Evolutionary conservation across 2,888 invertebrate genomes (phyloP).

Genomic region (Phyllotreta cruciferae): DNA sequence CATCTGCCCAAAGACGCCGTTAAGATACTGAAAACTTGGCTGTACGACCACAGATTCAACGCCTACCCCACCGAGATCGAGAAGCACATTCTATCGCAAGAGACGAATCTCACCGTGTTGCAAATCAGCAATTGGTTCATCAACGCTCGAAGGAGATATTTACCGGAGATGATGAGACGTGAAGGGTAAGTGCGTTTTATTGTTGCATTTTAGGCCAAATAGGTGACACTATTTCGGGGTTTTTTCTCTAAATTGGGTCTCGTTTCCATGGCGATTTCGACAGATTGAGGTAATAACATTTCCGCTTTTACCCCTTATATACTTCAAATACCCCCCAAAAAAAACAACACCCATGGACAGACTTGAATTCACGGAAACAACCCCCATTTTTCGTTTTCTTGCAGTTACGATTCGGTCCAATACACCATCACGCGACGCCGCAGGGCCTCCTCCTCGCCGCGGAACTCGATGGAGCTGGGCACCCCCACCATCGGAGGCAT

Average conservation of each 20-base stretch:
- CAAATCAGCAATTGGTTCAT: constrained; percentile 61
- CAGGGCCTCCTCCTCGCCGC: constrained; percentile 43
- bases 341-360: constrained; percentile 21
- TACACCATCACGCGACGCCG: constrained; percentile 58
- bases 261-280: constrained; percentile 32
- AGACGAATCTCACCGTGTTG: constrained; percentile 57
- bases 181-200: constrained; percentile 49
- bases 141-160: constrained; percentile 55
- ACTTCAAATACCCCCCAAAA: background rate
- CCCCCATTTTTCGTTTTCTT: constrained; percentile 29
- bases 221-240: constrained; percentile 35
- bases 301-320: background rate
- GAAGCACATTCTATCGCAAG: constrained; percentile 57
- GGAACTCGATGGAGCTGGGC: constrained; percentile 34
- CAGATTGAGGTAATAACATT: constrained; percentile 34
- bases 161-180: constrained; percentile 59
- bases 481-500: constrained; percentile 22
- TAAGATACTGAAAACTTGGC: constrained; percentile 58
- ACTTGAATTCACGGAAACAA: constrained; percentile 29
- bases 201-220: constrained; percentile 14
- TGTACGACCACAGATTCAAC: constrained; percentile 59
- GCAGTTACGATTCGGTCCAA: constrained; percentile 56
- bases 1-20: constrained; percentile 59
- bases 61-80: constrained; percentile 60
- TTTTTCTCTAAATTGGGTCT: constrained; percentile 35